Base-by-base conservation (phyloP, 2,113 vertebrate species). In the Rhagologus leucostigma region DNA sequence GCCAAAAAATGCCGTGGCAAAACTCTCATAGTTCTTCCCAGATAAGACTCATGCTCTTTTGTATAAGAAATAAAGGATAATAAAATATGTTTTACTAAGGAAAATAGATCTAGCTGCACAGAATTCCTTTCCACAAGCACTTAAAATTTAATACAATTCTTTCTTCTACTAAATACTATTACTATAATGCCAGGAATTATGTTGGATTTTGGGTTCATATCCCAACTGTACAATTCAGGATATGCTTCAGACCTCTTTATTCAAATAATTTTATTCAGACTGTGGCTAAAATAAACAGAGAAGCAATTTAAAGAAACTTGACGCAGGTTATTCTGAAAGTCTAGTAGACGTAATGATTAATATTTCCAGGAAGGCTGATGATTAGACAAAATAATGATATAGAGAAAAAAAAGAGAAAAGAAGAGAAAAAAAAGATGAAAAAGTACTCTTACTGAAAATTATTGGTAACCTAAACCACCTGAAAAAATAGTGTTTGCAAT, bases 211-310 rank as follows among this genome's bases (percentile, higher is more conserved):
- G 49, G 50, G 35, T 75, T 96, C 77, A 90, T 96, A 79, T 95
- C 93, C 84, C 78, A 93, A 92, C 87, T 86, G 67, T 93, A 84
- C 89, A 89, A 64, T 96, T 75, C 86, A 76, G 93, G 76, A 90
- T 93, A 87, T 94, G 33, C 71, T 93, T 95, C 74, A 94, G 92
- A 83, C 69, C 57, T 75, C 74, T 62, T 81, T 91, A 83, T 93
- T 93, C 84, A 94, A 93, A 96, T 86, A 63, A 95, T 91, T 73
- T 92, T 89, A 82, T 89, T 93, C 70, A 91, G 68, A 82, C 86
- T 87, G 11, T 92, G 87, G 86, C 74, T 92, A 77, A 95, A 85
- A 92, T 76, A 96, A 97, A 95, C 70, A 95, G 53, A 96, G 85
- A 50, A 91, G 65, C 62, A 94, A 80, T 91, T 95, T 80, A 85